Evolutionary conservation across 1,140 invertebrate species (phyloP), one percentile per base, ranked within the genome.

Genomic region (Aphaenogaster ashmeadi): DNA sequence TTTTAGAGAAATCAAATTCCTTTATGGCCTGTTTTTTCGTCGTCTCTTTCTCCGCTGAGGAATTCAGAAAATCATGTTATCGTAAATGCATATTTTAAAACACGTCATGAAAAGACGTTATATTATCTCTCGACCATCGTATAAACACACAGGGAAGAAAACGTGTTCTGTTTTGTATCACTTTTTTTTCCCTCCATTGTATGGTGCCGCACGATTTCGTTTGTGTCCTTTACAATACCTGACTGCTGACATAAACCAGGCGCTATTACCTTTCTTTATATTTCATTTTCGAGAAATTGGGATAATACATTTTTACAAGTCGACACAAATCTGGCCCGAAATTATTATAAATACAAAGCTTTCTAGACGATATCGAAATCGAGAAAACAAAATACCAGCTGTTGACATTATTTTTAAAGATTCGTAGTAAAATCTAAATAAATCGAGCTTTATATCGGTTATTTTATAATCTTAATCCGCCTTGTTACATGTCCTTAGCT

Each of bases 241-340:
- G 41, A 62, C 18, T 13, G 21, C 21, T 47, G 15, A 62, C 9
- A 50, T 50, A n/a, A 79, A 64, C 58, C 58, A 62, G 38, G 50
- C 3, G 15, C 15, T 47, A n/a, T 27, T 47, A 67, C 38, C 18
- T 33, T 47, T 56, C 41, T 0, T 18, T 33, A 56, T 77, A 77
- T 44, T 44, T 78, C n/a, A 60, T 21, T 79, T 64, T n/a, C 9
- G 8, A 27, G 27, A 64, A 58, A 54, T 67, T 77, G 9, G 21
- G 56, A 15, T 44, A 13, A 60, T 9, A 33, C 9, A 33, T 44
- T 75, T 38, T 21, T 41, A 9, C 4, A 33, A 27, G 36, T 2
- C 15, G 5, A 64, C 18, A 44, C 36, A 33, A 15, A 64, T n/a
- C 21, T 78, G 0, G n/a, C 41, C 1, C n/a, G 9, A 64, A 64